Evolutionary conservation across 2,797 vertebrate genomes (phyloP), one percentile per base, ranked within the genome.

Genomic region (Diplodus sargus): DNA sequence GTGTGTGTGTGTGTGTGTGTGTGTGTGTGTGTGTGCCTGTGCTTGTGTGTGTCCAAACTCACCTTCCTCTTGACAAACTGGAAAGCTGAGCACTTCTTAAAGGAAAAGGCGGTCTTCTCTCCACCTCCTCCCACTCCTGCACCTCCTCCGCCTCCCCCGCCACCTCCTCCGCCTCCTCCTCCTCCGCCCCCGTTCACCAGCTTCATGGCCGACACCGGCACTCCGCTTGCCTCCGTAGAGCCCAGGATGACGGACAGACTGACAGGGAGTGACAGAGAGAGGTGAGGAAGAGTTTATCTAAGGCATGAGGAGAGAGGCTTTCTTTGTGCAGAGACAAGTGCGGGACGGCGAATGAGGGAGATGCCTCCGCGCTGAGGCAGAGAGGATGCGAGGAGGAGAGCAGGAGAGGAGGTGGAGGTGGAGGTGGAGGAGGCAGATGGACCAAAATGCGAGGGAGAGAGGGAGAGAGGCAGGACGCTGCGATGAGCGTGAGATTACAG

Each of bases 31-130:
- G 49, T 47, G 53, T 49, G 76, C 15, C 43, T 61, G 39, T 78
- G 8, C 9, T 8, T 34, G 7, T 9, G 34, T 34, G 34, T 48
- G 64, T 59, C 65, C 64, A 59, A 85, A 88, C 97, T 97, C 95
- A 99, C 98, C 97, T 97, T 97, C 86, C 97, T 98, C 93, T 99
- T 99, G 92, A 99, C 97, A 93, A 98, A 99, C 87, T 99, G 97
- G 93, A 99, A 99, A 84, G 98, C 97, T 76, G 98, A 98, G 81
- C 98, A 99, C 93, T 98, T 99, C 96, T 98, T 99, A 92, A 97
- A 98, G 91, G 97, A 97, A 92, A 99, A 99, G 74, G 93, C 85
- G 20, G 92, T 91, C 88, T 95, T 95, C 91, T 98, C 97, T 71
- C 92, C 87, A 8, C 91, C 86, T 70, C 77, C 84, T 25, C 79